phyloP scores from a whole-genome alignment of 2,113 vertebrate species.

The Campylomormyrus numenius region DNA sequence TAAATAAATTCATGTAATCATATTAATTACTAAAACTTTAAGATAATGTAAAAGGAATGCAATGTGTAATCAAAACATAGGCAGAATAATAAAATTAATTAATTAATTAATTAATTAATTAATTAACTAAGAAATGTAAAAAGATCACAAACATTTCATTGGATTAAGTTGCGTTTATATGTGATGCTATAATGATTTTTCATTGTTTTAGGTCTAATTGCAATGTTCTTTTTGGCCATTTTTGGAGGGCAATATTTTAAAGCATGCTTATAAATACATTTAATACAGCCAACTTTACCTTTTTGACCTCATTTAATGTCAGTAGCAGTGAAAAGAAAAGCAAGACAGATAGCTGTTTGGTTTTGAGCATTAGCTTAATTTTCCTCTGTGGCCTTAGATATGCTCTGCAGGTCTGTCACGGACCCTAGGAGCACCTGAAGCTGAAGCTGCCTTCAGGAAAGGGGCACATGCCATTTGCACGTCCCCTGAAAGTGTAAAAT shows the following conservation, averaged over 20 bases:
- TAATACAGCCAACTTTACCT: background rate
- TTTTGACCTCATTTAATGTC: background rate
- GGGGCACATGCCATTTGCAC: background rate
- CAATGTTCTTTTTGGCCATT: background rate
- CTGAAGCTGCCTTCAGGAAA: background rate
- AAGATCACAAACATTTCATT: background rate
- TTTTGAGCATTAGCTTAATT: background rate
- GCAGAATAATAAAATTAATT: background rate
- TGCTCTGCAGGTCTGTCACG: background rate
- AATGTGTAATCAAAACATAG: background rate
- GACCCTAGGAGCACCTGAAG: background rate
- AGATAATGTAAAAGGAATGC: background rate
- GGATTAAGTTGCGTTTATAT: background rate
- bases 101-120: background rate
- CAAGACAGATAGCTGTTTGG: background rate
- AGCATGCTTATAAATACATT: conserved; percentile 5
- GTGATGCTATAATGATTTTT: background rate
- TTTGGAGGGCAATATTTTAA: background rate
- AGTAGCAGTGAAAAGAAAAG: background rate
- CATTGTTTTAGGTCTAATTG: background rate
- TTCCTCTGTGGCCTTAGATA: background rate
- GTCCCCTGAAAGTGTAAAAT: background rate
- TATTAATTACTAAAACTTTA: background rate
- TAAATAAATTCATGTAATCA: background rate
- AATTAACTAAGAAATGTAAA: background rate